Evolutionary conservation across 2,888 invertebrate genomes (phyloP).

Genomic region (Noctua fimbriata): DNA sequence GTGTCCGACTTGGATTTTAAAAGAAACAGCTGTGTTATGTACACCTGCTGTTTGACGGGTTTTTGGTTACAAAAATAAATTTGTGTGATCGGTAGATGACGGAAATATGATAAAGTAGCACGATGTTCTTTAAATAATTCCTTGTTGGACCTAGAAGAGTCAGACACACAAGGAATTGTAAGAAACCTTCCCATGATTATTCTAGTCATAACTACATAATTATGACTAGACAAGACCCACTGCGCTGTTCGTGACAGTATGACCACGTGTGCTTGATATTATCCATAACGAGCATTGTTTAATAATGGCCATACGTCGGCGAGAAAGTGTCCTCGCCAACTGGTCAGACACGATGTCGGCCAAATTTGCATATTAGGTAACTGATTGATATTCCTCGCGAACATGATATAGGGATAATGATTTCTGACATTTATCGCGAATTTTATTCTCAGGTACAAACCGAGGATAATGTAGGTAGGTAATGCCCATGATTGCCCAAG

Average conservation of each 20-base stretch:
- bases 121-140: neutral
- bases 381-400: conserved; percentile 63
- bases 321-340: conserved; percentile 84
- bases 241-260: conserved; percentile 55
- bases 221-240: conserved; percentile 41
- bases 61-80: conserved; percentile 46
- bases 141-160: neutral
- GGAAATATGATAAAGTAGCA: conserved; percentile 22
- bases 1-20: conserved; percentile 24
- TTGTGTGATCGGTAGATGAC: conserved; percentile 31
- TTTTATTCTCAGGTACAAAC: conserved; percentile 7
- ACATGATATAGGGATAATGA: conserved; percentile 60
- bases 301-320: conserved; percentile 78
- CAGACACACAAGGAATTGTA: neutral
- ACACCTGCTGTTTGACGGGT: conserved; percentile 54
- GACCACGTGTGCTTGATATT: conserved; percentile 65
- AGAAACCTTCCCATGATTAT: conserved; percentile 34
- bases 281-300: conserved; percentile 83
- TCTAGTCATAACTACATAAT: conserved; percentile 50
- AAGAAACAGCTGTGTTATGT: conserved; percentile 36
- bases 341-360: conserved; percentile 81
- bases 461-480: conserved; percentile 12
- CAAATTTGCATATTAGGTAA: conserved; percentile 85
- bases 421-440: conserved; percentile 38
- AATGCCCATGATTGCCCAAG: conserved; percentile 23